These are phyloP conservation scores for Chrosomus eos DNA, from an alignment of 2,797 vertebrate species.

Conservation along the genomic window DNA sequence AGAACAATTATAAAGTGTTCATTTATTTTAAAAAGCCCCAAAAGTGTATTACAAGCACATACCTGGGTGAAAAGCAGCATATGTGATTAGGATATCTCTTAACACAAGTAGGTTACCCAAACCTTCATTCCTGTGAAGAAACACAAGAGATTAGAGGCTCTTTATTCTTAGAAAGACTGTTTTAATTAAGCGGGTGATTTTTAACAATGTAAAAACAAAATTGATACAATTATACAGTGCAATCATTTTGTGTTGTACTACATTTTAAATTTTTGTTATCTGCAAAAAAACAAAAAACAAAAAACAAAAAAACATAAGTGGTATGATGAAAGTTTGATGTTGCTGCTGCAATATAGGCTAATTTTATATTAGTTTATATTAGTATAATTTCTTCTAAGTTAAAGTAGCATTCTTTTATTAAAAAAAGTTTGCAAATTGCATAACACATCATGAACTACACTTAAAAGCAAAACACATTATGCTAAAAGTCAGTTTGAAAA, in stretches of 20 bases:
- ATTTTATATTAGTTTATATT: neutral
- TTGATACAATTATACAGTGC: neutral
- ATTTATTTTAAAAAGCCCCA: neutral
- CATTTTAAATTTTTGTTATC: neutral
- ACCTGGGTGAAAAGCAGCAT: constrained; percentile 82
- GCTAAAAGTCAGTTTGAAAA: neutral
- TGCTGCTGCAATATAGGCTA: neutral
- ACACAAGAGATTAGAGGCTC: constrained; percentile 7
- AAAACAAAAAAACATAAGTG: neutral
- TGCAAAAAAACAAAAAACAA: neutral
- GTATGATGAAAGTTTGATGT: neutral
- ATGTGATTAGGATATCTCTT: constrained; percentile 81
- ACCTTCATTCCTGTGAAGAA: constrained; percentile 73
- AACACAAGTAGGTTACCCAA: constrained; percentile 78
- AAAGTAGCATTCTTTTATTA: neutral
- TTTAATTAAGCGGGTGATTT: neutral
- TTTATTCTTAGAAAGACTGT: neutral
- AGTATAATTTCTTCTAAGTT: neutral
- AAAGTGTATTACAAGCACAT: constrained; percentile 23
- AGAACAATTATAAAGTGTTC: neutral
- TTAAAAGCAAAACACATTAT: neutral
- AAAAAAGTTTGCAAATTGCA: neutral
- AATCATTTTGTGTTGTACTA: neutral
- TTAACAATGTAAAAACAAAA: neutral
- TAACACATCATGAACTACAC: neutral